Conservation (phyloP, 2,113 vertebrate species). For the Callithrix jacchus region DNA sequence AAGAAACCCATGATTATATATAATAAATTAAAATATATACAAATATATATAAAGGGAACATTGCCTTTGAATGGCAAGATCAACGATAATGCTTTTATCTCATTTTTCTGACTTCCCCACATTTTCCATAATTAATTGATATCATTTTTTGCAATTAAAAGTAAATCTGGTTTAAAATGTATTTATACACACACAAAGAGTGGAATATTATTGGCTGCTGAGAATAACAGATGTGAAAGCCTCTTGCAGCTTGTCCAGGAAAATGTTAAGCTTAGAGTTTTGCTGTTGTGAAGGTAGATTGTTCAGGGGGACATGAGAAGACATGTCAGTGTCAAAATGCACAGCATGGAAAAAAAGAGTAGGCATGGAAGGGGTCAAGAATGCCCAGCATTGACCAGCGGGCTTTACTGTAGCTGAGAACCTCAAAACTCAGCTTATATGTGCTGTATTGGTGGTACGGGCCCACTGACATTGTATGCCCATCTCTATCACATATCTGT, state of each 20-base stretch:
- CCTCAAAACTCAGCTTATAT: neutral
- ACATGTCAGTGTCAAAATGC: neutral
- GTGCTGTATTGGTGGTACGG: fast-evolving
- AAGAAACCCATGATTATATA: neutral
- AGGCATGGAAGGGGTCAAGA: neutral
- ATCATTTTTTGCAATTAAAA: neutral
- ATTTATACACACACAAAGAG: neutral
- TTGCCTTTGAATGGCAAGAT: neutral
- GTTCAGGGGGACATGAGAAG: neutral
- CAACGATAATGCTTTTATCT: neutral
- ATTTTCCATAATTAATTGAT: neutral
- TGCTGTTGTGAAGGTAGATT: neutral
- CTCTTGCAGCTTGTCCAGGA: neutral
- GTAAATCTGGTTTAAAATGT: neutral
- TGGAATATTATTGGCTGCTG: neutral
- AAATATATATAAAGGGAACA: neutral
- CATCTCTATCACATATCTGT: neutral
- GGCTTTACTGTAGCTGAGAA: neutral
- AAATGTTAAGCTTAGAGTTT: neutral
- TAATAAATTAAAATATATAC: neutral
- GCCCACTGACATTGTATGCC: neutral
- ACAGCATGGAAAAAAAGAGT: neutral
- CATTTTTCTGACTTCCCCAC: neutral
- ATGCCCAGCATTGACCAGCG: neutral
- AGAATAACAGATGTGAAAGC: neutral